Evolutionary conservation across 2,797 vertebrate genomes (phyloP).

Genomic region (Calcarius lapponicus): DNA sequence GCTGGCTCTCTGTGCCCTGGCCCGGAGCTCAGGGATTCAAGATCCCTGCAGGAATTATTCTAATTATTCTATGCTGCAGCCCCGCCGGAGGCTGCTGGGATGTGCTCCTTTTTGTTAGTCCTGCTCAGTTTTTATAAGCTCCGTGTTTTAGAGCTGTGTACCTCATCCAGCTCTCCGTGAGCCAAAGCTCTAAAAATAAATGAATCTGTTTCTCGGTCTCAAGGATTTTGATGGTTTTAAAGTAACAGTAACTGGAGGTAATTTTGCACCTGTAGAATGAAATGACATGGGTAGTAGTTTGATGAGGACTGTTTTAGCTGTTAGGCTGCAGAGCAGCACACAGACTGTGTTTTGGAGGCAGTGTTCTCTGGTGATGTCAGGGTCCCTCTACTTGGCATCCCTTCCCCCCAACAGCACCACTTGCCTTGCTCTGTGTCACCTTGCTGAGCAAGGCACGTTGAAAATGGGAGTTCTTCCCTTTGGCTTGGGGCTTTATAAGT

Average conservation of each 20-base stretch:
- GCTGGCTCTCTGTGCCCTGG: neutral
- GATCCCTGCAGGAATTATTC: rapidly evolving
- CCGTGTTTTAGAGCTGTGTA: neutral
- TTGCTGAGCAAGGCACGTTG: neutral
- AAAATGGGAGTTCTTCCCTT: neutral
- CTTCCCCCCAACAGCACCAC: neutral
- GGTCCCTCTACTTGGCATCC: neutral
- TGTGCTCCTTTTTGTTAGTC: neutral
- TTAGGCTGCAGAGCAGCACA: neutral
- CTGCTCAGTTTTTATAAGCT: neutral
- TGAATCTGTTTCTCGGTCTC: neutral
- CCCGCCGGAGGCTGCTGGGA: neutral
- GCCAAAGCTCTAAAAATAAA: neutral
- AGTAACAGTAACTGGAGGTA: neutral
- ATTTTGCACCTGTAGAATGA: neutral
- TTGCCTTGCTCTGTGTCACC: neutral
- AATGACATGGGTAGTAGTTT: neutral
- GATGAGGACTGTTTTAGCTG: neutral
- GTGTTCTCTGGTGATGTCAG: neutral
- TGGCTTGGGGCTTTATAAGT: neutral
- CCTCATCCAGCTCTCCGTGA: neutral
- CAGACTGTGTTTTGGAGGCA: neutral
- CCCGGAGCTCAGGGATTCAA: neutral
- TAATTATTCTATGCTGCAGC: no score
- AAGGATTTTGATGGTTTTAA: neutral